Percentiles rank a stretch among this genome's conserved stretches.
These are phyloP conservation scores for Megalops atlanticus DNA, from an alignment of 2,113 vertebrate genomes.

Conservation along the genomic window DNA sequence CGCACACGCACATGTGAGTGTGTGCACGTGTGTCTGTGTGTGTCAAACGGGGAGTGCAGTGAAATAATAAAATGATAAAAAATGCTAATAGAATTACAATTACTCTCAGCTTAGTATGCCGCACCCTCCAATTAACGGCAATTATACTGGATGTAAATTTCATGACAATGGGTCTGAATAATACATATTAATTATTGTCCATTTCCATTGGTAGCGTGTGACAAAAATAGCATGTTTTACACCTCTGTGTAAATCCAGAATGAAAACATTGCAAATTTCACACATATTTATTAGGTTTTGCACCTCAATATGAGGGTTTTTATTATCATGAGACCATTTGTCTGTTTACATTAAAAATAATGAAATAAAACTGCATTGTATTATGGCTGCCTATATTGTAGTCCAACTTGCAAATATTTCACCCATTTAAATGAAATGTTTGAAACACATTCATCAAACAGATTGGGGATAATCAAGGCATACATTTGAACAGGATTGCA, in stretches of 20 bases:
- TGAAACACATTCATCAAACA: conserved; percentile 65
- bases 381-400: conserved; percentile 66
- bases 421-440: conserved; percentile 66
- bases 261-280: conserved; percentile 47
- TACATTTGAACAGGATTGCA: conserved; percentile 64
- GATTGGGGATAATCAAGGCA: conserved; percentile 64
- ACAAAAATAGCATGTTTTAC: conserved; percentile 32
- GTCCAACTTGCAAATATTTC: conserved; percentile 60
- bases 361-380: conserved; percentile 20
- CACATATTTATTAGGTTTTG: neutral
- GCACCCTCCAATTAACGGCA: conserved; percentile 87
- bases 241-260: neutral
- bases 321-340: neutral
- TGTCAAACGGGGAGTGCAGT: conserved; percentile 67
- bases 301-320: neutral
- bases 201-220: conserved; percentile 42
- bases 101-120: conserved; percentile 82
- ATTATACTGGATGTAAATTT: conserved; percentile 91
- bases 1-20: too few species aligned
- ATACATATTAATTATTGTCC: conserved; percentile 79
- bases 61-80: conserved; percentile 61
- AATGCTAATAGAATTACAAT: conserved; percentile 89
- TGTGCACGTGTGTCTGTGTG: too few species aligned
- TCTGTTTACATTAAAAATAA: neutral
- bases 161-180: conserved; percentile 79